Evolutionary conservation across 1,140 invertebrate genomes (phyloP), one percentile per base, ranked within the genome.

Genomic region (Acromyrmex heyeri): DNA sequence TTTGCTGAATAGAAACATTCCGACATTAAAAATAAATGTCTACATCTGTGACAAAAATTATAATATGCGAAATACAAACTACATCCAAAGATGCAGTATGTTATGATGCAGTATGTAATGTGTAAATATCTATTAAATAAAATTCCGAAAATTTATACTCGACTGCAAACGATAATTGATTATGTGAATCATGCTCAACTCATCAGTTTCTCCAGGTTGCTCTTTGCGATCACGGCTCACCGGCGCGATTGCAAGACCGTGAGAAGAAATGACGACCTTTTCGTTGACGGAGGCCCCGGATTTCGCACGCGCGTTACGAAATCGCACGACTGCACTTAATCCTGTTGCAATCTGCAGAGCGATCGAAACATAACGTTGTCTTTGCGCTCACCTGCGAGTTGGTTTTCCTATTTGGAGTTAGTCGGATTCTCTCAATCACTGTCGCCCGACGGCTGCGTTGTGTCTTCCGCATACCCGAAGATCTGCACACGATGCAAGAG

Each of bases 391-490:
- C 89, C 89, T 91, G 88, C 53, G 21, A 87, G 50, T 90, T 69
- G 85, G 64, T 85, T 79, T 87, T 85, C 64, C 61, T 79, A 57
- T 61, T 38, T 38, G 34, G 30, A 48, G 48, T 81, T 83, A 38
- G 44, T 64, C 73, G 85, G 79, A 86, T 90, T 75, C 85, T 90
- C 69, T 91, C 83, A 79, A 87, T 88, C 89, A 88, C 78, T 87
- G 87, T 88, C 69, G 62, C 30, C 83, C 65, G 69, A 82, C 65
- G 34, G 48, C 34, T 44, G 34, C 53, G 79, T 75, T 70, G 64
- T 62, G 86, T 16, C 89, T 88, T 91, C 87, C 89, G 90, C 90
- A 88, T 91, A 82, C 87, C 79, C 85, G 75, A 64, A 64, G 21
- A 78, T 76, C 76, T 85, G 75, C 30, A 62, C 75, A 57, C 75